Evolutionary conservation across 2,888 invertebrate genomes (phyloP).

Genomic region (Caenorhabditis plicata): DNA sequence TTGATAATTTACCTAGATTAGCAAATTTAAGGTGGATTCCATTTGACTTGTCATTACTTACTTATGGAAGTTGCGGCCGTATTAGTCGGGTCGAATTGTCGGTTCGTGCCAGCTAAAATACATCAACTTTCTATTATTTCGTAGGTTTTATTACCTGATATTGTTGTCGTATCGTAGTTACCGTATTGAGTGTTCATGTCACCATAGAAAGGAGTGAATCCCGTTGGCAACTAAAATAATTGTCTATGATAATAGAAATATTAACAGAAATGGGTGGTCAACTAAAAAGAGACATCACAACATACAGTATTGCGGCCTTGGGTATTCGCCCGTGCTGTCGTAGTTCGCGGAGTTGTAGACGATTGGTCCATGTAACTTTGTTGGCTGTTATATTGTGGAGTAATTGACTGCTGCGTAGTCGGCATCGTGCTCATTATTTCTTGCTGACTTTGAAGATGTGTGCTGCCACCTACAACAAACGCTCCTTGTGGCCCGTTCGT

Average conservation of each 20-base stretch:
- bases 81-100: slow-evolving; percentile 28
- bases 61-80: slow-evolving; percentile 12
- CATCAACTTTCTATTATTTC: not conserved
- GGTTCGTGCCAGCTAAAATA: slow-evolving; percentile 18
- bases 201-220: slow-evolving; percentile 34
- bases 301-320: too few relatives aligned
- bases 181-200: slow-evolving; percentile 45
- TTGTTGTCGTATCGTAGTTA: slow-evolving; percentile 22
- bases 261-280: not conserved
- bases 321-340: too few relatives aligned
- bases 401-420: slow-evolving; percentile 11
- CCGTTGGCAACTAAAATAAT: slow-evolving; percentile 15
- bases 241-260: not conserved
- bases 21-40: too few relatives aligned
- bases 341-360: too few relatives aligned
- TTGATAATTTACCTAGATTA: too few relatives aligned
- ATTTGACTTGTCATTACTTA: too few relatives aligned
- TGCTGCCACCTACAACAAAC: not conserved
- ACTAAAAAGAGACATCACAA: too few relatives aligned
- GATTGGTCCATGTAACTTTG: too few relatives aligned
- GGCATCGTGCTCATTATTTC: slow-evolving; percentile 20
- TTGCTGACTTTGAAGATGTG: slow-evolving; percentile 29
- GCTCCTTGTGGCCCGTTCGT: not conserved
- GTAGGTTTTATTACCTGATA: slow-evolving; percentile 16
- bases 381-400: slow-evolving; percentile 19